phyloP scores from a whole-genome alignment of 2,888 invertebrate species.

The Callosobruchus maculatus region DNA sequence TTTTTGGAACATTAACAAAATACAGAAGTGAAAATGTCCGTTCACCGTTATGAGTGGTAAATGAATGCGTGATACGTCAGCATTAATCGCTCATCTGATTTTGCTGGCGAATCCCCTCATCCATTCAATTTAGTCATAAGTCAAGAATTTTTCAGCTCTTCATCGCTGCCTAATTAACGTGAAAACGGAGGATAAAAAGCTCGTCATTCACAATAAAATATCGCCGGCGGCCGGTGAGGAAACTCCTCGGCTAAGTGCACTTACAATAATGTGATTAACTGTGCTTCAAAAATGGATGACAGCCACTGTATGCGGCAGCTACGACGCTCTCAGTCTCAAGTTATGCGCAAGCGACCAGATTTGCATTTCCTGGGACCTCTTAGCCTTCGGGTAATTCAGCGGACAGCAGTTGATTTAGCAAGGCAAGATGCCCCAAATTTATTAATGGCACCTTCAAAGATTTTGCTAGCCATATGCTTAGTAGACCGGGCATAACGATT shows the following conservation, averaged over 20 bases:
- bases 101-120: too few species aligned
- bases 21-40: too few species aligned
- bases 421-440: not conserved
- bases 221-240: not conserved
- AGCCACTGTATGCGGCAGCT: not conserved
- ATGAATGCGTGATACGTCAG: too few species aligned
- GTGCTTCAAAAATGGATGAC: conserved; percentile 8
- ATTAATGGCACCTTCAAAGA: not conserved
- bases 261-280: conserved; percentile 24
- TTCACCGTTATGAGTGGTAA: too few species aligned
- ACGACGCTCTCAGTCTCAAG: not conserved
- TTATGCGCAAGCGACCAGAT: not conserved
- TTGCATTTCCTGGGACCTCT: not conserved
- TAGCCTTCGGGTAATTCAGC: not conserved
- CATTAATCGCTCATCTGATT: too few species aligned
- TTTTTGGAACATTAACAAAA: too few species aligned
- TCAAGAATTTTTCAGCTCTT: not conserved
- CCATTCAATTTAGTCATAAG: not conserved
- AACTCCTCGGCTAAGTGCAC: conserved; percentile 18
- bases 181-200: not conserved
- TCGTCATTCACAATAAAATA: not conserved
- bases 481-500: not conserved
- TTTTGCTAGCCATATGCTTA: not conserved
- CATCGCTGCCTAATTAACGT: not conserved
- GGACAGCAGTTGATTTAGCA: not conserved